Evolutionary conservation across 2,888 invertebrate genomes (phyloP), one percentile per base, ranked within the genome.

Genomic region (Listrodromus nycthemerus): DNA sequence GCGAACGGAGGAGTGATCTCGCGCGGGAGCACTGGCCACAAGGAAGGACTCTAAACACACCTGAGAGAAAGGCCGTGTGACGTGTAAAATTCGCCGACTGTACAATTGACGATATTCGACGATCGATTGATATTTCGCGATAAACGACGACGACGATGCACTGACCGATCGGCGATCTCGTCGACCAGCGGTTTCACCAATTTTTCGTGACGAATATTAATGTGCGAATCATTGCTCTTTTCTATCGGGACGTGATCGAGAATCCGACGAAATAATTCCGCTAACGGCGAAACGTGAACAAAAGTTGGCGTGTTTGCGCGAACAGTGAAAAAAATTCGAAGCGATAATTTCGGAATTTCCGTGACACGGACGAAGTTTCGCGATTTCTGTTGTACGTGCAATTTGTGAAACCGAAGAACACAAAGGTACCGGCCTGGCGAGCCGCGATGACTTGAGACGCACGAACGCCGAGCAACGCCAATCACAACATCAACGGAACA

Each of bases 1-100:
- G 81, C 84, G 80, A 66, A 66, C 75, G 75, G 82, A 83, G 85
- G 80, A 88, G 83, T 85, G 86, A 89, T 88, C 88, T 88, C 80
- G 75, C 77, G 80, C 81, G 86, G 81, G 88, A 89, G 86, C 82
- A 89, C 85, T 87, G 88, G 89, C 88, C 88, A 87, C 84, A 86
- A 77, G 78, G 69, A 85, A 77, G 70, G 85, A 85, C 81, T 86
- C 86, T 83, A 87, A 87, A 89, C 88, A 88, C 88, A 88, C 87
- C 87, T 87, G 89, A 88, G 86, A 85, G 86, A 82, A 82, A 82
- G 80, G 65, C 74, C 81, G 78, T 75, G 81, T 75, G 81, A 78
- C 74, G 78, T 63, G 76, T 61, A 66, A 85, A 83, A 77, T 83
- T 77, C 24, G 50, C 61, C 30, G 69, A 82, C 41, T 33, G 30